Evolutionary conservation across 2,888 invertebrate genomes (phyloP), one percentile per base, ranked within the genome.

Genomic region (Netelia melanura): DNA sequence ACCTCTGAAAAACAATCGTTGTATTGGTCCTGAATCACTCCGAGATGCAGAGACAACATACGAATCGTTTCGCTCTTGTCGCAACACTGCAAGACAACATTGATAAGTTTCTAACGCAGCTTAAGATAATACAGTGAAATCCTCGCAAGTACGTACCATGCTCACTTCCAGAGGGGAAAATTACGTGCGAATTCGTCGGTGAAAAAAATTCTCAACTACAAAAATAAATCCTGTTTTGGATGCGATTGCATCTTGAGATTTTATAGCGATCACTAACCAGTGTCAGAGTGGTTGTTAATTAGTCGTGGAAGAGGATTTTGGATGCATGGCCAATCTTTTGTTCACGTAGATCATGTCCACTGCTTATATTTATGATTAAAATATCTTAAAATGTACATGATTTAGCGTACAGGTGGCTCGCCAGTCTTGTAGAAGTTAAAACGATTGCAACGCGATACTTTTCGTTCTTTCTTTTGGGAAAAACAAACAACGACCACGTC

Each of bases 1-100:
- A 93, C 93, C 91, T 93, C 92, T 14, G 89, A 87, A 54, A 90
- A 93, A 83, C 93, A 93, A 77, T 93, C 91, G 83, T 88, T 90
- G 85, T 92, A 93, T 70, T 93, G 93, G 56, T 87, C 89, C 85
- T 92, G 90, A 38, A 89, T 91, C 85, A 92, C 93, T 64, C 89
- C 90, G 14, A 91, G 87, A 67, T 87, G 89, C 44, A 92, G 76
- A 72, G 86, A 89, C 83, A 93, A 86, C 58, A 84, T 81, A 79
- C 89, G 89, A 86, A 93, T 92, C 64, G 81, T 88, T 88, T 91
- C 89, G 70, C 86, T 87, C 68, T 91, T 91, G 77, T 88, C 88
- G 71, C 86, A 76, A 77, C 87, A 89, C 93, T 93, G 91, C 79
- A 93, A 93, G 81, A 52, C 38, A 25, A 81, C 10, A 11, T n/a